phyloP scores from a whole-genome alignment of 2,113 vertebrate species.

The Prolemur simus region DNA sequence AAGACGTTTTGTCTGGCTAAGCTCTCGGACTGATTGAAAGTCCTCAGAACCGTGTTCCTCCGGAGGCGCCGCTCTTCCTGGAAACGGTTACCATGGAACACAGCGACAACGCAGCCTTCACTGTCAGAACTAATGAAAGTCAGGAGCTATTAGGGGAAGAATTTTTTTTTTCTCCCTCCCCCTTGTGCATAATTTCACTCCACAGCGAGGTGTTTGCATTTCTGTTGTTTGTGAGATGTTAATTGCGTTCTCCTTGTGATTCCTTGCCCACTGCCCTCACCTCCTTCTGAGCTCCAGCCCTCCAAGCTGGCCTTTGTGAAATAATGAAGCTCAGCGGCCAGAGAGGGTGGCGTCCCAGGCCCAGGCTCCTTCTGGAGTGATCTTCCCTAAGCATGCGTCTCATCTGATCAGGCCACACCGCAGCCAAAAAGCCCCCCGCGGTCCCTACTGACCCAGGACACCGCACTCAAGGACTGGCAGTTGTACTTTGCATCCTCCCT shows the following conservation, averaged over 20 bases:
- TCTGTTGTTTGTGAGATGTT: constrained; percentile 70
- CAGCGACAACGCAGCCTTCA: background rate
- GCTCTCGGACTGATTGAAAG: constrained; percentile 78
- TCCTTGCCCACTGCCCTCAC: constrained; percentile 54
- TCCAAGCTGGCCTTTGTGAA: constrained; percentile 44
- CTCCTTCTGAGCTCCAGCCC: constrained; percentile 22
- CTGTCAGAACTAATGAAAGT: constrained; percentile 69
- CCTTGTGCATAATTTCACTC: background rate
- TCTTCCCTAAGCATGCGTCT: background rate
- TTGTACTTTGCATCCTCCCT: background rate
- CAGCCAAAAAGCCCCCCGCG: background rate
- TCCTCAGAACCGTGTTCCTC: constrained; percentile 63
- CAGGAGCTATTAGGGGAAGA: constrained; percentile 49
- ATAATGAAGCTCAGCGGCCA: constrained; percentile 61
- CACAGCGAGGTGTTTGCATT: constrained; percentile 60
- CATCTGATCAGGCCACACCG: background rate
- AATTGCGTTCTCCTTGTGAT: constrained; percentile 72
- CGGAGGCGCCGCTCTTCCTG: constrained; percentile 72
- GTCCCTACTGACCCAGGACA: background rate
- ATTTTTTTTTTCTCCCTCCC: constrained; percentile 24
- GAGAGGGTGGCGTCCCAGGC: background rate
- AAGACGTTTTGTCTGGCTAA: constrained; percentile 78
- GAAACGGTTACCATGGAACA: constrained; percentile 81
- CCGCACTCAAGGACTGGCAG: background rate
- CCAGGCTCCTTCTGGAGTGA: constrained; percentile 3